Base-by-base conservation (phyloP, 2,113 vertebrate genomes). In the Morone saxatilis region DNA sequence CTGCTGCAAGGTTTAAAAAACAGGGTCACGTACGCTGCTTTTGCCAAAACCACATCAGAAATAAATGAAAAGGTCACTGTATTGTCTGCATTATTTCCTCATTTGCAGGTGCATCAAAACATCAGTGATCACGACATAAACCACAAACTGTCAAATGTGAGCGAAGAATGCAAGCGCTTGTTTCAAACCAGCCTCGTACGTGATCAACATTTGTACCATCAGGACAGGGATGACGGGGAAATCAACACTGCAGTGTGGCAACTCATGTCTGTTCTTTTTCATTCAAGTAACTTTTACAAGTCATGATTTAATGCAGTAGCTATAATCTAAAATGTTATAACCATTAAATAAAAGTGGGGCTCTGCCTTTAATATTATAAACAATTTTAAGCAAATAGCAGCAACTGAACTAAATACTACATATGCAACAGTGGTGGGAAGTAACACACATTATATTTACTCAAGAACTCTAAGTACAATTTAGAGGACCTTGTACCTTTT, bases 101-200 rank as follows among this genome's bases (percentile, higher is more conserved):
- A 48, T 68, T 72, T 31, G 83, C 88, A 91, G 86, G 88, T 88
- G 85, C 78, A 84, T 19, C 87, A 63, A 79, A 53, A 74, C 75
- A 79, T 20, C 62, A 85, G 5, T 13, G 71, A 79, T 75, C 50
- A 81, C 68, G 48, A 80, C 67, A 81, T 5, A 56, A 92, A 87
- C 93, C 93, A 91, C 93, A 93, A 94, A 94, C 91, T 78, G 91
- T 77, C 84, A 87, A 78, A 78, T 20, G 56, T 14, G 36, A 75
- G 61, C 1, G 19, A 41, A 76, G 40, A 83, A 72, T 36, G 14
- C 54, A 38, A 60, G 36, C 43, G 25, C 6, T 0, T n/a, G 40
- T 53, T 62, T 77, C 50, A 62, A 60, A 60, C 17, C 36, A 22
- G 20, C n/a, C 47, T 11, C 9, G 20, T n/a, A 38, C 70, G 41